Evolutionary conservation across 2,797 vertebrate species (phyloP).

Genomic region (Spinibarbus caldwelli): DNA sequence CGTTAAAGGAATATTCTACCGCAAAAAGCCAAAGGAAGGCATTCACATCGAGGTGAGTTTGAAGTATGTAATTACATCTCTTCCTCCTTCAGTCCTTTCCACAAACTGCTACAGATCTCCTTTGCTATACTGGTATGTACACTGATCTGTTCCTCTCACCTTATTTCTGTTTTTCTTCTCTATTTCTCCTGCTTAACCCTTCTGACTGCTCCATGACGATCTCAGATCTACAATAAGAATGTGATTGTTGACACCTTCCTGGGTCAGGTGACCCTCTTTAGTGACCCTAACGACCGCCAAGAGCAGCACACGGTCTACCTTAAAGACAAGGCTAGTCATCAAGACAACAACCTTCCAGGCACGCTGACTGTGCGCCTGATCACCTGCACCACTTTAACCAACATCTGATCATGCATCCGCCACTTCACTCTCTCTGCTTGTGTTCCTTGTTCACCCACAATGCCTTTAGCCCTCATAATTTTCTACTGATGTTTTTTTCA

Average conservation of each 20-base stretch:
- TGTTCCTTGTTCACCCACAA: conserved; percentile 38
- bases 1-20: conserved; percentile 92
- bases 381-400: conserved; percentile 86
- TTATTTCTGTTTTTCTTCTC: conserved; percentile 38
- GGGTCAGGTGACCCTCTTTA: conserved; percentile 89
- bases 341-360: conserved; percentile 87
- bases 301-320: conserved; percentile 90
- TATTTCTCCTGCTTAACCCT: conserved; percentile 18
- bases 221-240: conserved; percentile 95
- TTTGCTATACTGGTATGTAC: conserved; percentile 13
- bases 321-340: conserved; percentile 86
- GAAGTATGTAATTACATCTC: conserved; percentile 32
- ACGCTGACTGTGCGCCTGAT: conserved; percentile 85
- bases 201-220: conserved; percentile 42
- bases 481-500: not conserved
- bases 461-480: not conserved
- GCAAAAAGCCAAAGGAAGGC: conserved; percentile 85
- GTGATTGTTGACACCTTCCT: conserved; percentile 93
- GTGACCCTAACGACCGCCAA: conserved; percentile 86
- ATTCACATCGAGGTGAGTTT: conserved; percentile 87
- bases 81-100: conserved; percentile 18
- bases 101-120: not conserved
- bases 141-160: conserved; percentile 31
- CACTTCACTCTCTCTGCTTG: conserved; percentile 37
- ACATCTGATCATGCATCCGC: conserved; percentile 77